Conservation (phyloP, 2,113 vertebrate species). For the Hemichromis elongatus region DNA sequence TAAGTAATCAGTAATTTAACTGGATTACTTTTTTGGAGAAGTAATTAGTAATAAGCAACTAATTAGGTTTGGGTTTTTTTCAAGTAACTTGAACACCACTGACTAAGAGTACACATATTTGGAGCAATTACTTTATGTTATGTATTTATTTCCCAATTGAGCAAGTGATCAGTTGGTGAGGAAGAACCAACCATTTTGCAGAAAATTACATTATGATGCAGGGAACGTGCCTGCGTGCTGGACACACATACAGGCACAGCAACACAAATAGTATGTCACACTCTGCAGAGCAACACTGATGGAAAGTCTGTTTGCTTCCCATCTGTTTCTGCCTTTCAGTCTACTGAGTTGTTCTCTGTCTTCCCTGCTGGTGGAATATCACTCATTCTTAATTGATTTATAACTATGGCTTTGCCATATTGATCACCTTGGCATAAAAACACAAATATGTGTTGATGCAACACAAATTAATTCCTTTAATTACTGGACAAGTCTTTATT, state of each 20-base stretch:
- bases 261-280: conserved; percentile 38
- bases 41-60: too few species aligned
- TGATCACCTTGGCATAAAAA: conserved; percentile 34
- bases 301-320: conserved; percentile 54
- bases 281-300: conserved; percentile 46
- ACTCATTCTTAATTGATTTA: conserved; percentile 57
- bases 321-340: conserved; percentile 55
- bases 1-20: too few species aligned
- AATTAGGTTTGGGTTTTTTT: too few species aligned
- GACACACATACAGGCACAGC: conserved; percentile 14
- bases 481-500: not conserved
- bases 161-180: conserved; percentile 31
- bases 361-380: conserved; percentile 38
- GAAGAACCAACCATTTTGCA: conserved; percentile 40
- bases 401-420: conserved; percentile 42
- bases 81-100: too few species aligned
- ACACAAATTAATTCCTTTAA: conserved; percentile 1
- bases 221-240: conserved; percentile 11
- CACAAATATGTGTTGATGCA: conserved; percentile 35
- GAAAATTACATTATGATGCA: conserved; percentile 31
- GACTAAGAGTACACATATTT: not conserved
- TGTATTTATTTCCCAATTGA: not conserved
- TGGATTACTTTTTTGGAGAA: too few species aligned
- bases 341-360: conserved; percentile 30
- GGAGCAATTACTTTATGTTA: not conserved